Evolutionary conservation across 92 coral and sea anemone species (phyloP), one percentile per base, ranked within the genome.

Genomic region (Palythoa heliodiscus): DNA sequence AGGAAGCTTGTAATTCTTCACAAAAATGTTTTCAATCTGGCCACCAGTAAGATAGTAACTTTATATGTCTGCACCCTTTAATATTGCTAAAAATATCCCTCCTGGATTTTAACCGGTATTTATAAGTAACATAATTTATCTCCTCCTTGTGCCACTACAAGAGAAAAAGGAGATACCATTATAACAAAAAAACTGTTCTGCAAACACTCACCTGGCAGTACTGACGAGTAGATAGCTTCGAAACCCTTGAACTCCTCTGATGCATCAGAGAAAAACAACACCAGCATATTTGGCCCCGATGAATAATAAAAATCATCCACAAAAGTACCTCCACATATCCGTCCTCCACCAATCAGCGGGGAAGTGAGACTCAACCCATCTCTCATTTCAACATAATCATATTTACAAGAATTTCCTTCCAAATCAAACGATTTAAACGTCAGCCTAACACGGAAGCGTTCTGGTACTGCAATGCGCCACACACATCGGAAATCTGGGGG

Each of bases 381-480:
- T 55, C 90, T 89, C 35, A 90, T 55, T 24, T 86, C 80, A 17
- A 90, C 90, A 64, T 75, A 83, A 50, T 90, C 93, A 70, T 90
- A 90, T 9, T 10, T 40, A 78, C 93, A 90, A 29, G 48, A 23
- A 68, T 83, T 79, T 37, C 81, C 88, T 52, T 90, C 93, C 10
- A 84, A 53, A 53, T 66, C 24, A 66, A 80, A 80, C 19, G 53
- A 38, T 25, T 4, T 66, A 61, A 80, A 80, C 58, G 7, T 17
- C 7, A 80, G 74, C 37, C 66, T 64, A 38, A 80, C 10, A 15
- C 93, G 88, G 71, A 54, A 90, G 48, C 64, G 47, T n/a, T 11
- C 29, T 7, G 90, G 86, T 3, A 90, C 90, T 10, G 71, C 73
- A 7, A 90, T 83, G 25, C 81, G 67, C 93, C 93, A 90, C 73